These are phyloP conservation scores for Phyllotreta striolata DNA, from an alignment of 2,888 invertebrate genomes.

Conservation along the genomic window DNA sequence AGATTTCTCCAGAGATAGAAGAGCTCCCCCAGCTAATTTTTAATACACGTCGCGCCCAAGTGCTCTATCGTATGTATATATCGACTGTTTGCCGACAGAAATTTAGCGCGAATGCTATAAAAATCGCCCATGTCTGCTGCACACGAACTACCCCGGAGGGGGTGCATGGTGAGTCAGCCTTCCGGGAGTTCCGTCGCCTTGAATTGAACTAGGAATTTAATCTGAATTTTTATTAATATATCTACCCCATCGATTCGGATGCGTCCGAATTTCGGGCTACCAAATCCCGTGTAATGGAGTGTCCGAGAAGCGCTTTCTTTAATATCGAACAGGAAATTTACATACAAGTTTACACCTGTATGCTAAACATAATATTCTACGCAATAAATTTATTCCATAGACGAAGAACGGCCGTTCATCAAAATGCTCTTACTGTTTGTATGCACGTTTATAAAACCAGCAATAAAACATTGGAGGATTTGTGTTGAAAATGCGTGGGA, in stretches of 20 bases:
- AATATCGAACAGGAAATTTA: conserved; percentile 17
- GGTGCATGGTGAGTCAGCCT: no score
- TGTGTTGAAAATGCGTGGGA: conserved; percentile 9
- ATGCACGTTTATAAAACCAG: no score
- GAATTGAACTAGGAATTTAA: no score
- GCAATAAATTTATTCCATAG: conserved; percentile 1
- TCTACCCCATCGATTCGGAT: no score
- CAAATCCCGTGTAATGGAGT: conserved; percentile 3
- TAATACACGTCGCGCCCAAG: conserved; percentile 9
- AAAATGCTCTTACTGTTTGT: conserved; percentile 5
- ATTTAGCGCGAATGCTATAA: conserved; percentile 12
- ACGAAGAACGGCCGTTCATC: conserved; percentile 1
- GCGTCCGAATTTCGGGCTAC: conserved; percentile 11
- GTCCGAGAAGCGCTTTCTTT: neutral
- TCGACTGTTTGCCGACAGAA: conserved; percentile 15
- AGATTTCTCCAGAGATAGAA: conserved; percentile 14
- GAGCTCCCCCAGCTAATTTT: conserved; percentile 16
- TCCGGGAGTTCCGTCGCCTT: no score
- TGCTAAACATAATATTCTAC: conserved; percentile 25
- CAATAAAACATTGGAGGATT: conserved; percentile 5
- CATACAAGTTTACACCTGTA: conserved; percentile 30
- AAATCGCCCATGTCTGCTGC: conserved; percentile 9
- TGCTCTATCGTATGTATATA: conserved; percentile 8
- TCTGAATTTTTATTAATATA: no score
- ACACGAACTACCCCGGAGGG: neutral